Evolutionary conservation across 2,113 vertebrate species (phyloP).

Genomic region (Lophotis ruficrista): DNA sequence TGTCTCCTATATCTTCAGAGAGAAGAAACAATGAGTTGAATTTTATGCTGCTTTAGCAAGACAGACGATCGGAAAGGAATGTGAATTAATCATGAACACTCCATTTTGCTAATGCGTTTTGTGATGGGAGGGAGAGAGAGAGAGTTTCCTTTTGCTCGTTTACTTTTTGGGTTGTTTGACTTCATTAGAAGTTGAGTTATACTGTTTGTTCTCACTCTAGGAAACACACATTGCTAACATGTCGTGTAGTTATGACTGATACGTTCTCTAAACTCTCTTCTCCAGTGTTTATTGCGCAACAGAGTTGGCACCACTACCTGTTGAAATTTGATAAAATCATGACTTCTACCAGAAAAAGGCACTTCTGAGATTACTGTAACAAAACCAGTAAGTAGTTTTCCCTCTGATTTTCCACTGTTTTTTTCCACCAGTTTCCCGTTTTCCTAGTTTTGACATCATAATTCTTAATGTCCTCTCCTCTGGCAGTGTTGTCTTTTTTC

Average conservation of each 20-base stretch:
- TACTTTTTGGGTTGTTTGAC: slow-evolving; percentile 39
- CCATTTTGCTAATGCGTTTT: slow-evolving; percentile 44
- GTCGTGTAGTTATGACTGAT: not conserved
- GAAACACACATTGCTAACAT: not conserved
- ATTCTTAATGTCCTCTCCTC: not conserved
- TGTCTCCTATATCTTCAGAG: not conserved
- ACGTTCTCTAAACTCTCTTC: not conserved
- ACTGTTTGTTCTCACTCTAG: slow-evolving; percentile 40
- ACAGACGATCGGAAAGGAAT: not conserved
- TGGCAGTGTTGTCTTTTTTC: not conserved
- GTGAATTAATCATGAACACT: slow-evolving; percentile 61
- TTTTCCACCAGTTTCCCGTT: not conserved
- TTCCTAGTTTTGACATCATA: not conserved
- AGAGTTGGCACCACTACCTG: slow-evolving; percentile 33
- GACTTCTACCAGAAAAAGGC: not conserved
- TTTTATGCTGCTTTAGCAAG: slow-evolving; percentile 40
- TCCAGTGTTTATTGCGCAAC: not conserved
- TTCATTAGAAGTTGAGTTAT: slow-evolving; percentile 49
- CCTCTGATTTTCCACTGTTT: not conserved
- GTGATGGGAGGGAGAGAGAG: not conserved
- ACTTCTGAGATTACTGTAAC: not conserved
- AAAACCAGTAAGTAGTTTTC: not conserved
- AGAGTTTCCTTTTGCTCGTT: slow-evolving; percentile 23
- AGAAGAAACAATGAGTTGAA: not conserved
- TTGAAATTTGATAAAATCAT: not conserved